A percentile compares a stretch with the other conserved stretches of the same genome.
Evolutionary conservation across 2,113 vertebrate species (phyloP).

Genomic region (Microtus pennsylvanicus): DNA sequence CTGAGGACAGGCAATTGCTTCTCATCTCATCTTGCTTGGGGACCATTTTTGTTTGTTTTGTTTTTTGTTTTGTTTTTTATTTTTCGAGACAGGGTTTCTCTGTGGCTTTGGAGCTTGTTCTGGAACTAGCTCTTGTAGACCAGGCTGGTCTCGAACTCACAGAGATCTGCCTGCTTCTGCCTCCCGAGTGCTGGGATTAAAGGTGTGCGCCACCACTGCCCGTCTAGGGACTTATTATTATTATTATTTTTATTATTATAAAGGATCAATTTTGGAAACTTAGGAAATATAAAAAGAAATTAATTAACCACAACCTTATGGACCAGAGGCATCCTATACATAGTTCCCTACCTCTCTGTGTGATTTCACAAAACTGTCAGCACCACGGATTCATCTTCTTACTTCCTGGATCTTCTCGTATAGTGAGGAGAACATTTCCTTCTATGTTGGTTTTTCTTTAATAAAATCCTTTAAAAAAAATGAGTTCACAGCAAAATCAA

Average conservation of each 20-base stretch:
- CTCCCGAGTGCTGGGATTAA: too few species aligned
- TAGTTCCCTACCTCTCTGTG: neutral
- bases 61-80: too few species aligned
- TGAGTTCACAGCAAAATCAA: neutral
- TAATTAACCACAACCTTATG: neutral
- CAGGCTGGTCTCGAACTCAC: too few species aligned
- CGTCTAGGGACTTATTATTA: neutral
- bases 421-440: neutral
- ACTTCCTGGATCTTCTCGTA: neutral
- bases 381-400: neutral
- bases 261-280: conserved; percentile 5
- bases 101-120: too few species aligned
- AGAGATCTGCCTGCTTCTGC: too few species aligned
- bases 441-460: neutral
- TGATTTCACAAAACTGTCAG: neutral
- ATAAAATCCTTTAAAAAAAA: neutral
- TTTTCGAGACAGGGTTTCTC: too few species aligned
- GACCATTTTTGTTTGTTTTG: neutral
- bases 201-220: too few species aligned
- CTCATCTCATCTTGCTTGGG: neutral
- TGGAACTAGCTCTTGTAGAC: too few species aligned
- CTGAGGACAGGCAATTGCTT: neutral
- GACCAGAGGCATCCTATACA: neutral
- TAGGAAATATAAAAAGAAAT: conserved; percentile 19
- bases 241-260: too few species aligned